A percentile compares a stretch with the other conserved stretches of the same genome.
phyloP scores from a whole-genome alignment of 2,888 invertebrate species.

The Drosophila melanosoma region DNA sequence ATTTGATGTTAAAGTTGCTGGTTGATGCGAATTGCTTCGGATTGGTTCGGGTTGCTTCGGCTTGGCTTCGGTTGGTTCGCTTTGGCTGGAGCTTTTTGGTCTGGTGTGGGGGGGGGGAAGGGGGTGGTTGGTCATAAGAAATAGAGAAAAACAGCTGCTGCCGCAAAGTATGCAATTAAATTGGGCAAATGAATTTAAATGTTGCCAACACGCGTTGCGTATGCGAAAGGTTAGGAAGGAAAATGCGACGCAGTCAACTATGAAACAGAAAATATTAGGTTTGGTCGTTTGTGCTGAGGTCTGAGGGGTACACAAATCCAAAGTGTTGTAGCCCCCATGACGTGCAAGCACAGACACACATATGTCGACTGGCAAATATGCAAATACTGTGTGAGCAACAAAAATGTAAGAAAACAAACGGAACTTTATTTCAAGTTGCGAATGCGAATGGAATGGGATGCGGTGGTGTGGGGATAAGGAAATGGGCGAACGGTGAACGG shows the following conservation, averaged over 20 bases:
- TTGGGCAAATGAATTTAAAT: slow-evolving; percentile 62
- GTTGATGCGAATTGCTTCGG: background rate
- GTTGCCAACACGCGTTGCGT: slow-evolving; percentile 52
- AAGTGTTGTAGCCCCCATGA: slow-evolving; percentile 8
- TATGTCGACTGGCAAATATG: slow-evolving; percentile 46
- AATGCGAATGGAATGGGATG: background rate
- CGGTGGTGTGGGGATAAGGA: background rate
- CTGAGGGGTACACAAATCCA: slow-evolving; percentile 7
- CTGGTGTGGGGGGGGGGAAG: background rate
- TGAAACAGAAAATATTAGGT: slow-evolving; percentile 17
- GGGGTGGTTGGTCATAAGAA: background rate
- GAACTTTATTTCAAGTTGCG: slow-evolving; percentile 65
- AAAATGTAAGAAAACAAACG: slow-evolving; percentile 65
- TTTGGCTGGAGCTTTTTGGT: background rate
- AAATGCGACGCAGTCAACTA: slow-evolving; percentile 40
- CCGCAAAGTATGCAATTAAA: slow-evolving; percentile 64
- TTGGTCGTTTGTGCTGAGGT: background rate
- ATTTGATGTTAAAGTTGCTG: slow-evolving; percentile 33
- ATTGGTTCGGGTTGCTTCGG: background rate
- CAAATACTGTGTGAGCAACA: slow-evolving; percentile 51
- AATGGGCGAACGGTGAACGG: background rate
- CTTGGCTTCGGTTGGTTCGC: background rate
- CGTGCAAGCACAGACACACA: slow-evolving; percentile 2
- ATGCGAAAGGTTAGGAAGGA: slow-evolving; percentile 35
- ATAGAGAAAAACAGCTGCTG: slow-evolving; percentile 51